Evolutionary conservation across 2,113 vertebrate genomes (phyloP).

Genomic region (Carassius auratus): DNA sequence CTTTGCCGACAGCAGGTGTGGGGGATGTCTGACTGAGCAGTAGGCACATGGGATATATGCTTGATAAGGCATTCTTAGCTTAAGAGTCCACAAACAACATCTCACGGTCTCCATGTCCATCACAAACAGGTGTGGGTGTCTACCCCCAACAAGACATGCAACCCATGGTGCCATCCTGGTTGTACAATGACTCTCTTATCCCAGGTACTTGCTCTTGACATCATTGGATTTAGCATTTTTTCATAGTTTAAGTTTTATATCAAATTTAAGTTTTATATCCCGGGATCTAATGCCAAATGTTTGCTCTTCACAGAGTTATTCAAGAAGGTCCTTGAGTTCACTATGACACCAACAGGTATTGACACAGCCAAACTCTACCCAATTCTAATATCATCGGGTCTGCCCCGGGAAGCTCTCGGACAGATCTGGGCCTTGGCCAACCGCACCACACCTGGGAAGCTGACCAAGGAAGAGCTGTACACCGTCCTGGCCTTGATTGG

Average conservation of each 20-base stretch:
- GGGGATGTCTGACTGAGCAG: constrained; percentile 37
- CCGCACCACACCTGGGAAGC: constrained; percentile 93
- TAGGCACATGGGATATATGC: constrained; percentile 19
- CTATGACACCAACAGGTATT: constrained; percentile 90
- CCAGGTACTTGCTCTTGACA: constrained; percentile 80
- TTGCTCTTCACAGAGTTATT: constrained; percentile 83
- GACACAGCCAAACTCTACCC: constrained; percentile 97
- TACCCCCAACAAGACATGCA: constrained; percentile 92
- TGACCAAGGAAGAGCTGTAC: constrained; percentile 97
- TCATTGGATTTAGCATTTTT: background rate
- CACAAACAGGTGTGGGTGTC: constrained; percentile 84
- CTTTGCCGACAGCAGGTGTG: constrained; percentile 58
- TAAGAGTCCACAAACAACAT: background rate
- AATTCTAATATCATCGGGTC: constrained; percentile 94
- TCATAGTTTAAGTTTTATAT: background rate
- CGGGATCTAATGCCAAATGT: background rate
- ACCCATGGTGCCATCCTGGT: constrained; percentile 89
- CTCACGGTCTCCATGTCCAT: constrained; percentile 49
- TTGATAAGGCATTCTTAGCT: background rate
- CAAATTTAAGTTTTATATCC: background rate
- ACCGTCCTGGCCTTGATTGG: constrained; percentile 92
- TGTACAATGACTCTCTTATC: constrained; percentile 92
- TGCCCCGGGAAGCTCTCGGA: constrained; percentile 94
- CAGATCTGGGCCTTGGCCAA: constrained; percentile 98
- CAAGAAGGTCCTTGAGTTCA: constrained; percentile 93